Percentiles rank a stretch among this genome's conserved stretches.
Conservation (phyloP, 2,113 vertebrate species). For the Astur gentilis region DNA sequence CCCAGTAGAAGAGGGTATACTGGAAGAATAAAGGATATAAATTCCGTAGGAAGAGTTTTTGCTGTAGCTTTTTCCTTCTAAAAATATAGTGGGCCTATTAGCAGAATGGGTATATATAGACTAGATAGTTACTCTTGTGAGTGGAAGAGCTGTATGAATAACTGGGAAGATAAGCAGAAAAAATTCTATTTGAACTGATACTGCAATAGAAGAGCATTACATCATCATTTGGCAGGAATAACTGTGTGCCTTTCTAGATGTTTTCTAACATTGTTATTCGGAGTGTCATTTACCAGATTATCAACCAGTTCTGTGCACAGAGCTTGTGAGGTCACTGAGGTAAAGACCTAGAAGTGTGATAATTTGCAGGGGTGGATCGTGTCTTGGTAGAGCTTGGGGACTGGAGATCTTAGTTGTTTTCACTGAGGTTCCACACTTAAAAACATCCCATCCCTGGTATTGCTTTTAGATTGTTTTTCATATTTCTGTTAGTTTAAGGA, state of each 20-base stretch:
- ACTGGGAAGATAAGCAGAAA: not conserved
- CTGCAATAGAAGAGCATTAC: not conserved
- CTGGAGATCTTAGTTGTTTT: not conserved
- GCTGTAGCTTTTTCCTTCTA: not conserved
- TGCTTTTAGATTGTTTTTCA: not conserved
- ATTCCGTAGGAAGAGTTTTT: not conserved
- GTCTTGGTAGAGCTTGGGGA: not conserved
- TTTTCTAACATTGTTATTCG: not conserved
- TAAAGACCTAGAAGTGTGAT: not conserved
- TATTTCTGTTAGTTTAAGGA: not conserved
- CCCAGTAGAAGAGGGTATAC: not conserved
- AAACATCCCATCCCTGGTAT: not conserved
- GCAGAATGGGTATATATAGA: not conserved
- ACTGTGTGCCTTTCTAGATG: not conserved
- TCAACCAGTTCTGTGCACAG: not conserved
- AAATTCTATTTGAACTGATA: not conserved
- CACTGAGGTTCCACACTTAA: not conserved
- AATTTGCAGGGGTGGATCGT: not conserved
- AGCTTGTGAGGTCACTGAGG: not conserved
- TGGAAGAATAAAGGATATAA: not conserved
- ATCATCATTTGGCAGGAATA: not conserved
- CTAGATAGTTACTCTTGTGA: not conserved
- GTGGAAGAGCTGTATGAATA: not conserved
- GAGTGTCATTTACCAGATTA: not conserved
- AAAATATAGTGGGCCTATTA: not conserved